These are phyloP conservation scores for Pteromalus puparum DNA, from an alignment of 1,140 invertebrate genomes.

Conservation along the genomic window DNA sequence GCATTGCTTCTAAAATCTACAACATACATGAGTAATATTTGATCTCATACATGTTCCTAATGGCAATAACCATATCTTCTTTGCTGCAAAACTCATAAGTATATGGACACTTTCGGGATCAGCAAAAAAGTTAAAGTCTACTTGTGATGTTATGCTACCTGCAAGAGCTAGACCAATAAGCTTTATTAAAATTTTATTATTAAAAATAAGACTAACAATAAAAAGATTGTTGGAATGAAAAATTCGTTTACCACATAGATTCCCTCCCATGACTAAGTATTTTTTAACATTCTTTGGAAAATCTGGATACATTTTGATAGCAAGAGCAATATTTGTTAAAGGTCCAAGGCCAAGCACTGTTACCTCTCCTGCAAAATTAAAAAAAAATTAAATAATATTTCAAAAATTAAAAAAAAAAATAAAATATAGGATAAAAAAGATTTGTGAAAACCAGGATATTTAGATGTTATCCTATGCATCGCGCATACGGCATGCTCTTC, in stretches of 20 bases:
- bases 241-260: constrained; percentile 77
- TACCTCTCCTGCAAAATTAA: constrained; percentile 70
- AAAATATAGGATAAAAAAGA: too few species aligned
- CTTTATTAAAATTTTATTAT: neutral
- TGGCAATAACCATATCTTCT: constrained; percentile 79
- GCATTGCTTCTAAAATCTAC: neutral
- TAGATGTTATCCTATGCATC: constrained; percentile 73
- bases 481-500: constrained; percentile 73
- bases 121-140: constrained; percentile 87
- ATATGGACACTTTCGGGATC: constrained; percentile 88
- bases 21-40: constrained; percentile 74
- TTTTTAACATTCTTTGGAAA: constrained; percentile 80
- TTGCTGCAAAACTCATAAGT: constrained; percentile 76
- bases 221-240: neutral
- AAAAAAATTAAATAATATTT: constrained; percentile 27
- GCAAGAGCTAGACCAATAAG: constrained; percentile 75
- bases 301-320: constrained; percentile 80
- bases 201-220: neutral
- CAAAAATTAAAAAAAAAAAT: neutral
- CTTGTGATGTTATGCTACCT: constrained; percentile 79
- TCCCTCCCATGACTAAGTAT: constrained; percentile 87
- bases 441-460: constrained; percentile 68
- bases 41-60: constrained; percentile 79
- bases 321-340: constrained; percentile 86
- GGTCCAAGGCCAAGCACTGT: constrained; percentile 82